These are phyloP conservation scores for Melinaea menophilus DNA, from an alignment of 2,888 invertebrate species.

Conservation along the genomic window DNA sequence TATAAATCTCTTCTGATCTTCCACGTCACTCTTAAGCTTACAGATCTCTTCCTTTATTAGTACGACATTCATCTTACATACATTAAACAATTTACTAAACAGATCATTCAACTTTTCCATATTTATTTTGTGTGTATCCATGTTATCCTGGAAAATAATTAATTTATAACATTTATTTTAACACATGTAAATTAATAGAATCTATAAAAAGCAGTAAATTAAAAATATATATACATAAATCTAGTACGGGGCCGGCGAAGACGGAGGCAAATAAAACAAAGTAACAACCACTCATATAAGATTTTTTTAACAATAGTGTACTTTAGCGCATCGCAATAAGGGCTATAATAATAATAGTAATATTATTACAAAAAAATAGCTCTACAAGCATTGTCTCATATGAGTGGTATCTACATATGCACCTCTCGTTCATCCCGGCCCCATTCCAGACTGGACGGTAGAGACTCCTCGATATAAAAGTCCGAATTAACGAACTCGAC, in stretches of 20 bases:
- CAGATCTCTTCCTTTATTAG: slow-evolving; percentile 80
- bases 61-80: slow-evolving; percentile 76
- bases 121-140: slow-evolving; percentile 81
- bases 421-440: slow-evolving; percentile 75
- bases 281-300: slow-evolving; percentile 48
- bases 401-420: slow-evolving; percentile 43
- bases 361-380: background rate
- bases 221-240: slow-evolving; percentile 30
- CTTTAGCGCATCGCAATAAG: background rate
- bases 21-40: slow-evolving; percentile 73
- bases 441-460: slow-evolving; percentile 89
- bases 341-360: slow-evolving; percentile 20
- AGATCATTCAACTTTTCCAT: slow-evolving; percentile 79
- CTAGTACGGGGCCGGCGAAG: slow-evolving; percentile 64
- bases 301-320: slow-evolving; percentile 18
- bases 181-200: slow-evolving; percentile 4
- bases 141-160: slow-evolving; percentile 81
- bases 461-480: slow-evolving; percentile 92
- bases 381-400: slow-evolving; percentile 25
- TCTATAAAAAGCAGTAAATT: slow-evolving; percentile 11
- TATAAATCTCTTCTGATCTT: slow-evolving; percentile 72
- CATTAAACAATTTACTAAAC: slow-evolving; percentile 69
- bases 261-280: slow-evolving; percentile 68
- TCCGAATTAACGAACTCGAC: slow-evolving; percentile 87
- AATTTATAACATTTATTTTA: slow-evolving; percentile 9